A percentile compares a stretch with the other conserved stretches of the same genome.
These are phyloP conservation scores for Drosophila erecta DNA, from an alignment of 1,140 invertebrate genomes.

Conservation along the genomic window DNA sequence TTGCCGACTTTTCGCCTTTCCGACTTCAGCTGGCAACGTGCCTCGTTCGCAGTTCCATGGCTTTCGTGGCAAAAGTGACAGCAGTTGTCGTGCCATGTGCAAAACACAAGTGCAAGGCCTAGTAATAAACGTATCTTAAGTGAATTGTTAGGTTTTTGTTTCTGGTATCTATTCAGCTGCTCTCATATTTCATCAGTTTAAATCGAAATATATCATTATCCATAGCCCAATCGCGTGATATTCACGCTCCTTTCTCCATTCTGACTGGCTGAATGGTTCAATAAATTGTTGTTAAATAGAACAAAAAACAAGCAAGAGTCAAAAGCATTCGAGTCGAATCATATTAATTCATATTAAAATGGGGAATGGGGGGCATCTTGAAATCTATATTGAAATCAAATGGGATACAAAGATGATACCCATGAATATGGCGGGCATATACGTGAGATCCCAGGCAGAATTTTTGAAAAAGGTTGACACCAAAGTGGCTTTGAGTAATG, in stretches of 20 bases:
- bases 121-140: not conserved
- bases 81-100: constrained; percentile 7
- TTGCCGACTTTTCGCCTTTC: not conserved
- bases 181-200: constrained; percentile 8
- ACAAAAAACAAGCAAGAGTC: constrained; percentile 13
- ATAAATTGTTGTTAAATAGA: constrained; percentile 38
- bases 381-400: constrained; percentile 9
- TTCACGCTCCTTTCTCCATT: constrained; percentile 29
- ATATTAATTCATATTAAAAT: constrained; percentile 40
- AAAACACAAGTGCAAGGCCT: not conserved
- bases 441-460: too few species aligned
- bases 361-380: not conserved
- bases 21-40: constrained; percentile 52
- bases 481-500: too few species aligned
- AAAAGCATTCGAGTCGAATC: constrained; percentile 27
- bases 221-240: not conserved
- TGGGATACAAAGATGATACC: constrained; percentile 9
- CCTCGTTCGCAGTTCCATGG: constrained; percentile 51
- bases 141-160: too few species aligned
- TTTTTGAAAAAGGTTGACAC: too few species aligned
- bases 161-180: not conserved
- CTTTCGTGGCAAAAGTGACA: constrained; percentile 17
- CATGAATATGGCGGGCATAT: not conserved
- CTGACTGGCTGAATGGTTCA: constrained; percentile 5
- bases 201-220: constrained; percentile 2